Conservation (phyloP, 2,797 vertebrate genomes). For the Gallinago solitaria region DNA sequence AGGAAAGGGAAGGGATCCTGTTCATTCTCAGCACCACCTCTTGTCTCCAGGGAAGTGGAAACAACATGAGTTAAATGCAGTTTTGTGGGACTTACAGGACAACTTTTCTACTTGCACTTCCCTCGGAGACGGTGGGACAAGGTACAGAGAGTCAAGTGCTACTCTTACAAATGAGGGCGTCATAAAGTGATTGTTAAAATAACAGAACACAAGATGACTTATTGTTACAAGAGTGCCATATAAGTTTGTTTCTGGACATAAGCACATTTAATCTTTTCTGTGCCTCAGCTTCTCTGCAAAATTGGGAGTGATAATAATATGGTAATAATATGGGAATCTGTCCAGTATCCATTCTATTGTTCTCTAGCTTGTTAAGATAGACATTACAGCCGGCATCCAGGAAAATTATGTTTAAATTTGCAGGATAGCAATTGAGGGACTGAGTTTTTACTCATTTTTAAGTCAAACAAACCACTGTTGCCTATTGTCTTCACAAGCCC, state of each 20-base stretch:
- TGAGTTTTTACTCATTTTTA: not conserved
- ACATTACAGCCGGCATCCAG: not conserved
- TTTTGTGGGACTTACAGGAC: not conserved
- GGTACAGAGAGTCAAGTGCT: not conserved
- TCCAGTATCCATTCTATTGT: not conserved
- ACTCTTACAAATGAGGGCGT: not conserved
- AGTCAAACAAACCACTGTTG: not conserved
- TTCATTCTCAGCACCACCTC: not conserved
- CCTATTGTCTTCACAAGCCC: not conserved
- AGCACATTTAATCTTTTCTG: not conserved
- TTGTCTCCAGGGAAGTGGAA: not conserved
- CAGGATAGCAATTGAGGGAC: fast-evolving
- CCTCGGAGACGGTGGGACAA: not conserved
- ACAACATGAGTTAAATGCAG: not conserved
- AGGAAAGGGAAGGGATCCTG: not conserved
- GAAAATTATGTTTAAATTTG: not conserved
- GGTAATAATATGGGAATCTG: not conserved
- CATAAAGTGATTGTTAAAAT: not conserved
- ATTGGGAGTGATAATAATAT: not conserved
- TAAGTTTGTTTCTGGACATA: not conserved
- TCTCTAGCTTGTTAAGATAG: not conserved
- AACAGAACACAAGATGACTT: not conserved
- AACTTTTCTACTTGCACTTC: not conserved
- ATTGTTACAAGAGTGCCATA: not conserved
- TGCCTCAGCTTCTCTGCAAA: not conserved